Base-by-base conservation (phyloP, 2,113 vertebrate species). In the Emberiza fucata region DNA sequence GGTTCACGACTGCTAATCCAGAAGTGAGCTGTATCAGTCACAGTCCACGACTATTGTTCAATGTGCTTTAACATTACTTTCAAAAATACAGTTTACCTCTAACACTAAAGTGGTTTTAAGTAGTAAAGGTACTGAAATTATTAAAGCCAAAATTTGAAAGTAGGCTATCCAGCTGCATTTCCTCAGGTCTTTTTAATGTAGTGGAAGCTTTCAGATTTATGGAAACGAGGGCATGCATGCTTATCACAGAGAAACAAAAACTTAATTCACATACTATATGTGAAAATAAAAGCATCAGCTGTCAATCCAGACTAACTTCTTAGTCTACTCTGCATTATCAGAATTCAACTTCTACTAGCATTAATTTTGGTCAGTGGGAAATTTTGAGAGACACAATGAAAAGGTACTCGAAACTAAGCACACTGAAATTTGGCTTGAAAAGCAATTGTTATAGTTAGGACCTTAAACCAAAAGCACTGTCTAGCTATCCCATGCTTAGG, bases 151-250 rank as follows among this genome's bases (percentile, higher is more conserved):
- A 68, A 24, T 33, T 77, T 66, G 11, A 48, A 54, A 82, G 2
- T 22, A 14, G 81, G n/a, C 51, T 45, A 47, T 24, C 28, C 42
- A 86, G 44, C 64, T 88, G 39, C 17, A 70, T 40, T 75, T 91
- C 65, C 70, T 64, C 40, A 42, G 12, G 31, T 20, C 28, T 69
- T 65, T 65, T 42, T 63, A 71, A 63, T 2, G 3, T 13, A 64
- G 29, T 12, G 33, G 63, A 15, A 81, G 39, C 51, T 64, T 83
- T 54, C 54, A 7, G 29, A 31, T 53, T 42, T 44, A 56, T 13
- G 33, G 47, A 85, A 79, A 69, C 1, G 3, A 65, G 8, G 78
- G 27, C 53, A 76, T 0, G 0, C 17, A 31, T 1, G 2, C 22
- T 61, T n/a, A 20, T 8, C 29, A 40, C 3, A 60, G 21, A 69